Evolutionary conservation across 2,797 vertebrate species (phyloP).

Genomic region (Chrosomus eos): DNA sequence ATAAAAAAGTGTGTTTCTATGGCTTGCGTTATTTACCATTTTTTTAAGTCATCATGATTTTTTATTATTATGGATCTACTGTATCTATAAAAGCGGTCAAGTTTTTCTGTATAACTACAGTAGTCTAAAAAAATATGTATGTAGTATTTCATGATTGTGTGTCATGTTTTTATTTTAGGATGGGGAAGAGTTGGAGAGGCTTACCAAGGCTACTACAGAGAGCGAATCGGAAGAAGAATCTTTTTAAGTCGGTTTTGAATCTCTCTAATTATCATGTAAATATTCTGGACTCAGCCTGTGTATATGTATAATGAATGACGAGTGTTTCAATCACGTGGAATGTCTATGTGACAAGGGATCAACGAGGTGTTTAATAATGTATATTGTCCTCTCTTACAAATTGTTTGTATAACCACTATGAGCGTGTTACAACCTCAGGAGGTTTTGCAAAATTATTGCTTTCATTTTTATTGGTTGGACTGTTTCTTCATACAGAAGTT

Average conservation of each 20-base stretch:
- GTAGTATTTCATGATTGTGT: slow-evolving; percentile 30
- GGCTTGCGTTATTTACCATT: too few species aligned
- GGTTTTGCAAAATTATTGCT: background rate
- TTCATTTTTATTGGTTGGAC: background rate
- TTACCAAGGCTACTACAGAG: slow-evolving; percentile 87
- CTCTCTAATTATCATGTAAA: slow-evolving; percentile 42
- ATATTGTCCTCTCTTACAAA: background rate
- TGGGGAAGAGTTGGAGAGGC: slow-evolving; percentile 91
- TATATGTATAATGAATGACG: background rate
- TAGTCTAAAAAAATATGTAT: background rate
- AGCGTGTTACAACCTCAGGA: background rate
- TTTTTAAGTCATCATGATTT: too few species aligned
- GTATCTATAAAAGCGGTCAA: background rate
- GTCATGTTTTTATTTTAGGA: slow-evolving; percentile 80
- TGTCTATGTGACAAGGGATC: background rate
- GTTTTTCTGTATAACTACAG: background rate
- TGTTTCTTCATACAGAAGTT: background rate
- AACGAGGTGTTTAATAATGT: background rate
- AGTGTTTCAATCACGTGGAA: background rate
- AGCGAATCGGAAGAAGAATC: slow-evolving; percentile 90
- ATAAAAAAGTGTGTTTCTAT: too few species aligned
- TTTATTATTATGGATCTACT: background rate
- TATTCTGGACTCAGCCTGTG: slow-evolving; percentile 25
- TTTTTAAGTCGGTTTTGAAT: slow-evolving; percentile 61
- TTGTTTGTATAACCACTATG: background rate